Base-by-base conservation (phyloP, 1,140 invertebrate species). In the Luehdorfia chinensis region DNA sequence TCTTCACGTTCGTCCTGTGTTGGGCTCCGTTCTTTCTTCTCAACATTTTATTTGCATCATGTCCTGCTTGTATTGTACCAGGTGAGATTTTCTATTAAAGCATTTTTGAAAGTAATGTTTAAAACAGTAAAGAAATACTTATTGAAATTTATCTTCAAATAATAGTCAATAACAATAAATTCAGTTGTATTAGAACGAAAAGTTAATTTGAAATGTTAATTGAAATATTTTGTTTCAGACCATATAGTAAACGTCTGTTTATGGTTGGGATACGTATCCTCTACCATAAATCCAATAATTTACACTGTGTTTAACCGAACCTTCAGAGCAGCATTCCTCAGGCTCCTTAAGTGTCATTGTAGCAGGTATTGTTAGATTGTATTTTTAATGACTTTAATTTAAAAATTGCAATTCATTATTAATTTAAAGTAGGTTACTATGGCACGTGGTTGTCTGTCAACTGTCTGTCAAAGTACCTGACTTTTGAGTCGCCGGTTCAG, bases 21-120 rank as follows among this genome's bases (percentile, higher is more conserved):
- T 97, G 96, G 96, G 90, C 94, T 1, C 95, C 96, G 0, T 97
- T 97, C 80, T 97, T 97, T 80, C 87, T 95, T 14, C 87, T 95
- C 27, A 97, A 97, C 81, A 93, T 96, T 8, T 75, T 95, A 5
- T 94, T 94, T 55, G 94, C 93, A 3, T 89, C 92, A 1, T 95
- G 93, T 66, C 92, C 92, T 0, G 87, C 88, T 30, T 93, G 93
- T 66, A 75, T 90, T 33, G 92, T 94, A 9, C 92, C 93, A 16
- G 90, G 89, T 81, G 68, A 81, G 49, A 44, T 31, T 13, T 25
- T 28, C n/a, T n/a, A n/a, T n/a, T n/a, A n/a, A n/a, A n/a, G n/a
- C n/a, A n/a, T n/a, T n/a, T n/a, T n/a, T 14, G 14, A 33, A 8
- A 7, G 9, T 16, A n/a, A 15, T n/a, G n/a, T n/a, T n/a, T n/a